These are phyloP conservation scores for Drosophila insularis DNA, from an alignment of 1,140 invertebrate species.

Conservation along the genomic window DNA sequence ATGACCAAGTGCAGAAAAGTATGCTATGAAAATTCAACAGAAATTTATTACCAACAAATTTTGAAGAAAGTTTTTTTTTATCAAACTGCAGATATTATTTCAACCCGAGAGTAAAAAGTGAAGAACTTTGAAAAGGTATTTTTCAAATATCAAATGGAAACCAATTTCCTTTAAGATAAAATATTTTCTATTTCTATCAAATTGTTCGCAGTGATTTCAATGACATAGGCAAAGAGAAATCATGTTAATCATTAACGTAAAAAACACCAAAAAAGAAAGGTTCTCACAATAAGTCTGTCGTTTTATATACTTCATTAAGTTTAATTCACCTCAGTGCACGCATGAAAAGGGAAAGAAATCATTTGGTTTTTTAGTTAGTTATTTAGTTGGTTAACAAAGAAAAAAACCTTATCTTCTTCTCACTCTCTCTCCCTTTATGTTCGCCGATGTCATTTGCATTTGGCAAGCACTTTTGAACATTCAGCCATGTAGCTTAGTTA, in stretches of 20 bases:
- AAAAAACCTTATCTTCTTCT: not conserved
- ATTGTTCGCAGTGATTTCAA: not conserved
- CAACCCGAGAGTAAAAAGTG: no score
- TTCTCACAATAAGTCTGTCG: not conserved
- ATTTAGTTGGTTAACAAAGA: not conserved
- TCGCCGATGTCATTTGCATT: slow-evolving; percentile 1
- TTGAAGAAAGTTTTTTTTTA: not conserved
- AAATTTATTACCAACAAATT: not conserved
- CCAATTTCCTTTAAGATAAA: no score
- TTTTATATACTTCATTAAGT: slow-evolving; percentile 5
- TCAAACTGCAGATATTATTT: no score
- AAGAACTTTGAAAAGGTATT: no score
- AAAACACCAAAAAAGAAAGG: not conserved
- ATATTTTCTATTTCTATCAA: not conserved
- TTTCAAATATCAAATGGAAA: no score
- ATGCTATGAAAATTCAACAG: slow-evolving; percentile 6
- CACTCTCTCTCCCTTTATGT: not conserved
- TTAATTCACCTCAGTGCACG: not conserved
- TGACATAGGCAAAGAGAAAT: not conserved
- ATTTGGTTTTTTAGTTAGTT: not conserved
- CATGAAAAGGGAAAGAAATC: not conserved
- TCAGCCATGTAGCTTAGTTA: slow-evolving; percentile 32
- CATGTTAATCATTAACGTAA: not conserved
- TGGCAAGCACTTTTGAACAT: not conserved
- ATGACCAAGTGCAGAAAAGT: slow-evolving; percentile 16